These are phyloP conservation scores for Tangara arthus DNA, from an alignment of 2,797 vertebrate genomes.

Conservation along the genomic window DNA sequence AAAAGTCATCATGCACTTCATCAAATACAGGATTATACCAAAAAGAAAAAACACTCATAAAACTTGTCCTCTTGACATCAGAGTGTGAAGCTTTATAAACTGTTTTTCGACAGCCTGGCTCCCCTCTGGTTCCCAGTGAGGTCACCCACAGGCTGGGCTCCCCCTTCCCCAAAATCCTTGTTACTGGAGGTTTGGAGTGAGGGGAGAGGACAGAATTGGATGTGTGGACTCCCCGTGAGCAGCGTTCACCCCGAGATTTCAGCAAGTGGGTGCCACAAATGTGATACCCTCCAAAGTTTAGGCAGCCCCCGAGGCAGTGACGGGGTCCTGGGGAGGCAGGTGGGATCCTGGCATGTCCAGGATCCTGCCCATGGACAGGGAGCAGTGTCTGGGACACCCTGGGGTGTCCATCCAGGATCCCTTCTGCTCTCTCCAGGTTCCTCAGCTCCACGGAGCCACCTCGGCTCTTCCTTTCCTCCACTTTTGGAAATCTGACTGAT, in stretches of 20 bases:
- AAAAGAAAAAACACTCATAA: not conserved
- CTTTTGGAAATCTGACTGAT: not conserved
- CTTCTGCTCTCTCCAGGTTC: not conserved
- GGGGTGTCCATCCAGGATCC: not conserved
- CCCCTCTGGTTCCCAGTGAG: not conserved
- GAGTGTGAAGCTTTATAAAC: slow-evolving; percentile 27
- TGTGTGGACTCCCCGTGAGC: rapidly evolving
- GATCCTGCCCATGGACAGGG: not conserved
- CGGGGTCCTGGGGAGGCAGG: rapidly evolving
- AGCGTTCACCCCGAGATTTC: not conserved
- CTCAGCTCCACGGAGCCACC: not conserved
- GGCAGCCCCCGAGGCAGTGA: rapidly evolving
- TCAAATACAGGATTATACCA: not conserved
- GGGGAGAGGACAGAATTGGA: not conserved
- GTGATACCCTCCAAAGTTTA: too few relatives aligned
- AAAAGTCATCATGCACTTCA: not conserved
- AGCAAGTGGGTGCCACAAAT: not conserved
- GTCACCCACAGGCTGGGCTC: not conserved
- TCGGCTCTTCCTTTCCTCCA: not conserved
- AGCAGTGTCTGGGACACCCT: not conserved
- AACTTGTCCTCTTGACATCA: slow-evolving; percentile 33
- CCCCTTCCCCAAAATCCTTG: not conserved
- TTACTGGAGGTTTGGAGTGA: not conserved
- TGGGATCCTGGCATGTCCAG: not conserved
- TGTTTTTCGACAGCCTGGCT: not conserved